Base-by-base conservation (phyloP, 2,797 vertebrate species). In the Acrossocheilus fasciatus region DNA sequence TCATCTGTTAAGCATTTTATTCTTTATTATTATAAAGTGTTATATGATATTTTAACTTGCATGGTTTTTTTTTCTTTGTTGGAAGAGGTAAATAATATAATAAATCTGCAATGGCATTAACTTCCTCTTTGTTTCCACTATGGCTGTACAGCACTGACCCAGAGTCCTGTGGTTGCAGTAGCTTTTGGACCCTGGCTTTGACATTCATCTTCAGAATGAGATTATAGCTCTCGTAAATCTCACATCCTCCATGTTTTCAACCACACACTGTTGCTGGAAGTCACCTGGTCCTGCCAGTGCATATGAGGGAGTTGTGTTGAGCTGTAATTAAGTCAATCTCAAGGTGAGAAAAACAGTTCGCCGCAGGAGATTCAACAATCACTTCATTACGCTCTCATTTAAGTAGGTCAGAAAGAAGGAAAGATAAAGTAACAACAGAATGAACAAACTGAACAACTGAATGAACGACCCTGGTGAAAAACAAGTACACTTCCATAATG, bases 161-260 rank as follows among this genome's bases (percentile, higher is more conserved):
- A 8, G 62, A 57, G 66, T 77, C 80, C 64, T 66, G 89, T n/a
- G 62, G 78, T 73, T 68, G 34, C 50, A 82, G 57, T 36, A 26
- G 59, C 30, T 69, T 36, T 70, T 14, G 81, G 83, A 84, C 87
- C 73, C 83, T 34, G 87, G 82, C 83, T 50, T 75, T 75, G 83
- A 87, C 88, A 78, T 88, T 82, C 86, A 77, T 79, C 82, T 20
- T 69, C 72, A 80, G 78, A 86, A 87, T 83, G 82, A 90, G 70
- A 81, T 85, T 43, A 75, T 62, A 62, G 43, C 9, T 11, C 23
- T 82, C 30, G 17, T 84, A 83, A 88, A 69, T 83, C 82, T 81
- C 75, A 54, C 72, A 76, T 68, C 68, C 75, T 85, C 62, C 39
- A 14, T 57, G 82, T 79, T 87, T 80, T 80, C 50, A 54, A 36